Evolutionary conservation across 2,797 vertebrate genomes (phyloP).

Genomic region (Pangasius mekongensis): DNA sequence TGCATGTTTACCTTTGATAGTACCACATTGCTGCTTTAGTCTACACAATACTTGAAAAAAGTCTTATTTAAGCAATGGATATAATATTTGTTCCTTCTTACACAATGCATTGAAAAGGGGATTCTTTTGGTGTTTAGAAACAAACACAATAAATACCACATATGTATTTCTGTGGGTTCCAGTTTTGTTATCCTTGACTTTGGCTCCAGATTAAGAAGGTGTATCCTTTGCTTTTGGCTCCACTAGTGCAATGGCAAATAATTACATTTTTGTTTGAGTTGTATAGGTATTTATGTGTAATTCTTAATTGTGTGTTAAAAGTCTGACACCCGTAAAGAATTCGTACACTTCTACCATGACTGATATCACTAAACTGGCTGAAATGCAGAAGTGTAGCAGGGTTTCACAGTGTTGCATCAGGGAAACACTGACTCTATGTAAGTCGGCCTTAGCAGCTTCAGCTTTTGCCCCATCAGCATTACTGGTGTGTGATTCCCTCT

Average conservation of each 20-base stretch:
- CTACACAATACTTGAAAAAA: too few species aligned
- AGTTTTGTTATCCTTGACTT: neutral
- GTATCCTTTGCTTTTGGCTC: neutral
- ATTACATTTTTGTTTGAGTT: neutral
- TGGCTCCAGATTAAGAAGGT: neutral
- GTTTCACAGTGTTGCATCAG: conserved; percentile 28
- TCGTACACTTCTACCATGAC: neutral
- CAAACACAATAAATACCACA: neutral
- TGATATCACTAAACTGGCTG: neutral
- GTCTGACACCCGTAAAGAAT: neutral
- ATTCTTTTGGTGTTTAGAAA: neutral
- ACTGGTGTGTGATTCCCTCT: neutral
- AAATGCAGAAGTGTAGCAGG: neutral
- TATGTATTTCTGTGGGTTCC: neutral
- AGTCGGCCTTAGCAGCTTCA: neutral
- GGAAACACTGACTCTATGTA: neutral
- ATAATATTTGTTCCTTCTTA: neutral
- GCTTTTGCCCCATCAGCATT: neutral
- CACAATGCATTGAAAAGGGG: neutral
- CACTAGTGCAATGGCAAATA: neutral
- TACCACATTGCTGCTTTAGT: neutral
- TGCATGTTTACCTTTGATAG: neutral
- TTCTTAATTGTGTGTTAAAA: neutral
- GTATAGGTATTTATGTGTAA: neutral
- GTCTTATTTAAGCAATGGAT: neutral